These are phyloP conservation scores for Formica selysi DNA, from an alignment of 1,140 invertebrate genomes.

Conservation along the genomic window DNA sequence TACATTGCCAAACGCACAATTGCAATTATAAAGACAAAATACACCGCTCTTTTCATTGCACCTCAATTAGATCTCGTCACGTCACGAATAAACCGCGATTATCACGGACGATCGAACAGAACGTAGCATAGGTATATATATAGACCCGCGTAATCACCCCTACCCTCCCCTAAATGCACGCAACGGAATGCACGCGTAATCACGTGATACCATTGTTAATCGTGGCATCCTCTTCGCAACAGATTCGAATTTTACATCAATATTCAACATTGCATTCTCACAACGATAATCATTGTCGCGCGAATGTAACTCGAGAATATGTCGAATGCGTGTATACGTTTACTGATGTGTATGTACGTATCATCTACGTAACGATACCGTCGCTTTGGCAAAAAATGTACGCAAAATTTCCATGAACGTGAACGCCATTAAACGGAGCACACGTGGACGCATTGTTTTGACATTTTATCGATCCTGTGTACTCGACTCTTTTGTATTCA, in stretches of 20 bases:
- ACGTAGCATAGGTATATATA: slow-evolving; percentile 20
- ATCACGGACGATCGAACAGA: slow-evolving; percentile 19
- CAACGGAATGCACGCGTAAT: slow-evolving; percentile 9
- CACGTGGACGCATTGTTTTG: slow-evolving; percentile 31
- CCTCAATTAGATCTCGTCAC: slow-evolving; percentile 20
- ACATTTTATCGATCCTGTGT: slow-evolving; percentile 14
- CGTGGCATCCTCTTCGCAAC: slow-evolving; percentile 32
- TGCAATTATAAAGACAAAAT: slow-evolving; percentile 34
- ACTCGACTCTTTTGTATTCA: background rate
- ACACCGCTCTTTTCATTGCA: slow-evolving; percentile 31
- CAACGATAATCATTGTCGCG: slow-evolving; percentile 36
- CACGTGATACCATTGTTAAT: slow-evolving; percentile 59
- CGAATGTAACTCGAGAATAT: slow-evolving; percentile 61
- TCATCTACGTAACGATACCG: background rate
- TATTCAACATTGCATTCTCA: slow-evolving; percentile 29
- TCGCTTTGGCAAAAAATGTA: slow-evolving; percentile 26
- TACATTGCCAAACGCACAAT: slow-evolving; percentile 52
- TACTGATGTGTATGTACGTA: background rate
- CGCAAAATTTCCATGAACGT: slow-evolving; percentile 21
- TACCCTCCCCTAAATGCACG: background rate
- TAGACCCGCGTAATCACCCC: slow-evolving; percentile 40
- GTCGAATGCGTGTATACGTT: slow-evolving; percentile 8
- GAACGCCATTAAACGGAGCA: background rate
- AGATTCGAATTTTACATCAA: slow-evolving; percentile 64
- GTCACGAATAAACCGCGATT: slow-evolving; percentile 22